phyloP scores from a whole-genome alignment of 2,113 vertebrate genomes.

The Trachemys scripta region DNA sequence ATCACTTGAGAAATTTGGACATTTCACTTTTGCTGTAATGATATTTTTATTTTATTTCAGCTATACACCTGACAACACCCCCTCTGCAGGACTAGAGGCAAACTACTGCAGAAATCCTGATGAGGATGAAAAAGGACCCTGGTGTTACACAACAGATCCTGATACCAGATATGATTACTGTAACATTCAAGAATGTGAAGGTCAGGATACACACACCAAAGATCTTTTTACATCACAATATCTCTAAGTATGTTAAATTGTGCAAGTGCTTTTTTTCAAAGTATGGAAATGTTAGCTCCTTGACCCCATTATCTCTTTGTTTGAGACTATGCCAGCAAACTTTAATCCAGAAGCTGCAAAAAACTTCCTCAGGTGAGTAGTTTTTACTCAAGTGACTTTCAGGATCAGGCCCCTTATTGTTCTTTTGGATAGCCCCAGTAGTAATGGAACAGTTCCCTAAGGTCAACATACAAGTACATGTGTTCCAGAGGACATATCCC shows the following conservation, averaged over 20 bases:
- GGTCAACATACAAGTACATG: neutral
- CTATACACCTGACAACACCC: constrained; percentile 51
- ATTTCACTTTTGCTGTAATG: neutral
- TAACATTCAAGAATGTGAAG: constrained; percentile 86
- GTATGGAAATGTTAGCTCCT: neutral
- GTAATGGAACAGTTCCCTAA: neutral
- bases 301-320: neutral
- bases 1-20: neutral
- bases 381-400: neutral
- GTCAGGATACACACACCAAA: constrained; percentile 27
- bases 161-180: constrained; percentile 89
- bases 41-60: constrained; percentile 61
- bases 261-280: neutral
- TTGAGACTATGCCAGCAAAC: neutral
- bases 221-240: neutral
- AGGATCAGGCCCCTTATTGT: neutral
- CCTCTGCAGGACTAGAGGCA: constrained; percentile 79
- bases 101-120: constrained; percentile 97
- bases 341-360: neutral
- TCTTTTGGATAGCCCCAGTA: neutral
- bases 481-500: neutral
- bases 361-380: neutral
- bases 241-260: neutral
- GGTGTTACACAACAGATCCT: constrained; percentile 93
- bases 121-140: constrained; percentile 84